These are phyloP conservation scores for Sternotherus odoratus DNA, from an alignment of 2,797 vertebrate genomes.

Conservation along the genomic window DNA sequence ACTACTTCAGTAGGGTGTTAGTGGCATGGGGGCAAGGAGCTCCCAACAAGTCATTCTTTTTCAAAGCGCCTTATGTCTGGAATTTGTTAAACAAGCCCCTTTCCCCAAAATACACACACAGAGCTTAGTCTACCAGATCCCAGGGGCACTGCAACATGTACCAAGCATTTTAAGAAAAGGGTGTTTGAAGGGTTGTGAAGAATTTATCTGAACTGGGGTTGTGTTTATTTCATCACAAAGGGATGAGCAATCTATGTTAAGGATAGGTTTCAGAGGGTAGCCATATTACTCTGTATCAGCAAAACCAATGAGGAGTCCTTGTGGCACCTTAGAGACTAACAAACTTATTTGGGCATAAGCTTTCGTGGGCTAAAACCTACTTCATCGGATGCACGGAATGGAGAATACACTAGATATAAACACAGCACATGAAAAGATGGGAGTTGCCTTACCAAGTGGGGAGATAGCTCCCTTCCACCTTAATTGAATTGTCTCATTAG, in stretches of 20 bases:
- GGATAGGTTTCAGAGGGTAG: background rate
- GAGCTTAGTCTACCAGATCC: background rate
- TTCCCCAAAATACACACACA: background rate
- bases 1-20: background rate
- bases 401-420: too few species aligned
- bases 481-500: too few species aligned
- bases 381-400: too few species aligned
- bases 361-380: too few species aligned
- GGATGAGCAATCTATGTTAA: background rate
- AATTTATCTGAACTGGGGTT: background rate
- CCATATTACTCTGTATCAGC: too few species aligned
- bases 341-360: too few species aligned
- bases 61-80: background rate
- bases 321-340: too few species aligned
- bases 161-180: background rate
- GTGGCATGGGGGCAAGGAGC: background rate
- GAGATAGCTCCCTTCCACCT: too few species aligned
- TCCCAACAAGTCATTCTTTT: background rate
- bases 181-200: background rate
- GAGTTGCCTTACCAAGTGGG: too few species aligned
- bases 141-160: background rate
- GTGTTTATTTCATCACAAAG: background rate
- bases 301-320: too few species aligned
- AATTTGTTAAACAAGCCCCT: conserved; percentile 1
- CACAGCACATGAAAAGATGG: too few species aligned